A percentile compares a stretch with the other conserved stretches of the same genome.
phyloP scores from a whole-genome alignment of 2,797 vertebrate genomes.

The Scyliorhinus canicula region DNA sequence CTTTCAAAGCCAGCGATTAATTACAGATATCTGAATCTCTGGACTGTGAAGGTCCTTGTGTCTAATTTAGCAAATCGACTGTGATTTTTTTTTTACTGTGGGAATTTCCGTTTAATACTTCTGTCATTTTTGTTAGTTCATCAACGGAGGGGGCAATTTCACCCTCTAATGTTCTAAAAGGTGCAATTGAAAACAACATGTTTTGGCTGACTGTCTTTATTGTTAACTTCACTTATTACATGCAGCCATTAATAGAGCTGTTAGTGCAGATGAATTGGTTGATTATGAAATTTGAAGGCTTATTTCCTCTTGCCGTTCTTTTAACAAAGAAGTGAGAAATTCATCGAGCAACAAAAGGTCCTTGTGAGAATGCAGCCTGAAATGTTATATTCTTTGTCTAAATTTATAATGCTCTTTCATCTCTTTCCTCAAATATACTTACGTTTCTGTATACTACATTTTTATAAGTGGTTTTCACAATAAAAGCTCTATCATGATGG shows the following conservation, averaged over 20 bases:
- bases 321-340: not conserved
- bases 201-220: not conserved
- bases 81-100: not conserved
- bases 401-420: not conserved
- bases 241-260: not conserved
- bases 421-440: not conserved
- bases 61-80: not conserved
- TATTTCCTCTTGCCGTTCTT: slow-evolving; percentile 14
- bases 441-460: too few relatives aligned
- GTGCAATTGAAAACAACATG: not conserved
- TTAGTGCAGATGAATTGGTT: slow-evolving; percentile 17
- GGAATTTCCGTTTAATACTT: not conserved
- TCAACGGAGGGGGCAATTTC: not conserved
- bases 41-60: not conserved
- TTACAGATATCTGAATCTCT: not conserved
- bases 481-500: not conserved
- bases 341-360: not conserved
- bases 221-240: not conserved
- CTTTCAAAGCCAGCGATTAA: too few relatives aligned
- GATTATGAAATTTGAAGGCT: not conserved
- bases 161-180: not conserved
- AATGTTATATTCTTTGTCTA: not conserved
- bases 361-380: not conserved
- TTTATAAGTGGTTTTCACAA: not conserved
- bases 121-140: not conserved